Evolutionary conservation across 1,140 invertebrate species (phyloP).

Genomic region (Drosophila truncata): DNA sequence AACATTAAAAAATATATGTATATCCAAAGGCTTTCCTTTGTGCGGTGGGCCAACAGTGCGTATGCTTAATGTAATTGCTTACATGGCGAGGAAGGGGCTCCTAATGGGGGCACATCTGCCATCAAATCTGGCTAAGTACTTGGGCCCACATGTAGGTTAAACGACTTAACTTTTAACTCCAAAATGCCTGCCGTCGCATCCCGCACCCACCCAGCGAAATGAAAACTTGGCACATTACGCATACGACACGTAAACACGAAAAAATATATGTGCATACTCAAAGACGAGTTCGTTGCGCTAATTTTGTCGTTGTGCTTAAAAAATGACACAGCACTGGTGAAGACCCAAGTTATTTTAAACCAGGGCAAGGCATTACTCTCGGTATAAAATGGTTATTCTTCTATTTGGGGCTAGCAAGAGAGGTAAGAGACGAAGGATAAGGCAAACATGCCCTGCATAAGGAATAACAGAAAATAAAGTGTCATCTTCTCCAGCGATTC

Average conservation of each 20-base stretch:
- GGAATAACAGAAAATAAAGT: conserved; percentile 53
- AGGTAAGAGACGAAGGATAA: not conserved
- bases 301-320: conserved; percentile 62
- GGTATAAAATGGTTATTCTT: conserved; percentile 5
- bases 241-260: conserved; percentile 64
- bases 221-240: conserved; percentile 55
- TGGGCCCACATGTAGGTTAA: conserved; percentile 60
- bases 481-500: conserved; percentile 35
- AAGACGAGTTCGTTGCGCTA: conserved; percentile 62
- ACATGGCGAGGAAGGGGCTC: not conserved
- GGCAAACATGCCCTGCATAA: conserved; percentile 49
- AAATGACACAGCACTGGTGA: conserved; percentile 32
- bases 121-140: conserved; percentile 66
- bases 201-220: not conserved
- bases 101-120: conserved; percentile 19
- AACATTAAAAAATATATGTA: conserved; percentile 16
- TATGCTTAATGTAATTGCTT: conserved; percentile 71
- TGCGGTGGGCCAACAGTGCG: conserved; percentile 29
- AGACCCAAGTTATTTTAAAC: conserved; percentile 49
- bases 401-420: not conserved
- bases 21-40: conserved; percentile 1
- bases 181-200: conserved; percentile 17
- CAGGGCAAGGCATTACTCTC: conserved; percentile 29
- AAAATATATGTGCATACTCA: conserved; percentile 22
- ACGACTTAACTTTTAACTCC: conserved; percentile 63